These are phyloP conservation scores for Epistrophe eligans DNA, from an alignment of 2,888 invertebrate species.

Conservation along the genomic window DNA sequence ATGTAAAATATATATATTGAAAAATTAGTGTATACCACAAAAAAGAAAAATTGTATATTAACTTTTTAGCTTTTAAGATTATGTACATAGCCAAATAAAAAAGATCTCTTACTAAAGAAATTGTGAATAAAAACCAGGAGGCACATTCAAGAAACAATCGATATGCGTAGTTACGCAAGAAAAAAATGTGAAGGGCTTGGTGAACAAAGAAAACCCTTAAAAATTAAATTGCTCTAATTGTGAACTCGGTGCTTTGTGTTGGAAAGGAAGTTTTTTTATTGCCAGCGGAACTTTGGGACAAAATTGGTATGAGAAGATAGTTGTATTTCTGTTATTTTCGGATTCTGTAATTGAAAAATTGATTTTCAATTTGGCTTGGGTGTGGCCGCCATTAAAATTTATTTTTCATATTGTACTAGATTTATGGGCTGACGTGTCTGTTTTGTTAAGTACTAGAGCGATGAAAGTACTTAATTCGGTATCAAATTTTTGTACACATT, in stretches of 20 bases:
- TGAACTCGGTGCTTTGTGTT: slow-evolving; percentile 63
- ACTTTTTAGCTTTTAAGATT: slow-evolving; percentile 65
- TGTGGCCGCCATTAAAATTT: slow-evolving; percentile 46
- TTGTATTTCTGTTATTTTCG: slow-evolving; percentile 27
- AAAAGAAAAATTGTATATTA: slow-evolving; percentile 44
- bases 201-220: slow-evolving; percentile 57
- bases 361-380: slow-evolving; percentile 47
- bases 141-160: slow-evolving; percentile 16
- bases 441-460: slow-evolving; percentile 3
- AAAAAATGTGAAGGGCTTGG: slow-evolving; percentile 61
- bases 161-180: slow-evolving; percentile 63
- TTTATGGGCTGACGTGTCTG: neutral
- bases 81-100: slow-evolving; percentile 18
- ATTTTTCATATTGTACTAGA: slow-evolving; percentile 60
- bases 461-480: neutral
- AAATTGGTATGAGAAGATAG: slow-evolving; percentile 64
- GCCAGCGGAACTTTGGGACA: slow-evolving; percentile 38
- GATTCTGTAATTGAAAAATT: slow-evolving; percentile 1
- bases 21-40: slow-evolving; percentile 24
- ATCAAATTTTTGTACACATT: neutral
- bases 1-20: slow-evolving; percentile 39
- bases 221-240: slow-evolving; percentile 22
- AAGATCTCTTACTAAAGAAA: slow-evolving; percentile 48
- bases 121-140: slow-evolving; percentile 51
- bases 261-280: slow-evolving; percentile 26